Evolutionary conservation across 2,888 invertebrate genomes (phyloP).

Genomic region (Euplagia quadripunctaria): DNA sequence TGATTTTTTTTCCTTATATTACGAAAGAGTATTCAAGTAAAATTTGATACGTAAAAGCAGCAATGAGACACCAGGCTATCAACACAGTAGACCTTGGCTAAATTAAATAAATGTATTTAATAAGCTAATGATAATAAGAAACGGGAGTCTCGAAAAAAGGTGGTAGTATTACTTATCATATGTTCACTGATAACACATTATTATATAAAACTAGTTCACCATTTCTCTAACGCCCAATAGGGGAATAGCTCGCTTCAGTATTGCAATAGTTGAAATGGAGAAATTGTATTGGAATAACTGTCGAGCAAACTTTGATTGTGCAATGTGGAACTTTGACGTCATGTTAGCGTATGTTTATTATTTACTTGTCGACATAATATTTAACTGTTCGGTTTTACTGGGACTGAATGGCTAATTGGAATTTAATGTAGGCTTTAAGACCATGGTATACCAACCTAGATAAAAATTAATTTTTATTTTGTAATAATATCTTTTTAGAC

Average conservation of each 20-base stretch:
- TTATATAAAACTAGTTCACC: neutral
- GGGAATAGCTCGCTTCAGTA: slow-evolving; percentile 8
- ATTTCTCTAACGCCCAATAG: neutral
- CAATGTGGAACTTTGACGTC: slow-evolving; percentile 10
- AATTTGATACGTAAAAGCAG: no score
- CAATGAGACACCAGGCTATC: no score
- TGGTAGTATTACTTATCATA: neutral
- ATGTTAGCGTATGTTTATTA: slow-evolving; percentile 3
- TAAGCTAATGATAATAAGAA: neutral
- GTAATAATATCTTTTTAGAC: neutral
- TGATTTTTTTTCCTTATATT: no score
- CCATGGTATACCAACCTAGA: no score
- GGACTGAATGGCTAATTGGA: neutral
- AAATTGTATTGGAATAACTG: slow-evolving; percentile 15
- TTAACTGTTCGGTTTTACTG: neutral
- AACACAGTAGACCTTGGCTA: no score
- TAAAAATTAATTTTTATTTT: no score
- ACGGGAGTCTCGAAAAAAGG: neutral
- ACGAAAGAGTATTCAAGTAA: no score
- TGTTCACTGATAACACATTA: neutral
- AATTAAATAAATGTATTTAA: no score
- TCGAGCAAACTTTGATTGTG: slow-evolving; percentile 19
- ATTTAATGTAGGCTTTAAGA: no score
- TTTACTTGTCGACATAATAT: slow-evolving; percentile 2
- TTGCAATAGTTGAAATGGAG: slow-evolving; percentile 11